Conservation (phyloP, 2,113 vertebrate genomes). For the Myrmecophaga tridactyla region DNA sequence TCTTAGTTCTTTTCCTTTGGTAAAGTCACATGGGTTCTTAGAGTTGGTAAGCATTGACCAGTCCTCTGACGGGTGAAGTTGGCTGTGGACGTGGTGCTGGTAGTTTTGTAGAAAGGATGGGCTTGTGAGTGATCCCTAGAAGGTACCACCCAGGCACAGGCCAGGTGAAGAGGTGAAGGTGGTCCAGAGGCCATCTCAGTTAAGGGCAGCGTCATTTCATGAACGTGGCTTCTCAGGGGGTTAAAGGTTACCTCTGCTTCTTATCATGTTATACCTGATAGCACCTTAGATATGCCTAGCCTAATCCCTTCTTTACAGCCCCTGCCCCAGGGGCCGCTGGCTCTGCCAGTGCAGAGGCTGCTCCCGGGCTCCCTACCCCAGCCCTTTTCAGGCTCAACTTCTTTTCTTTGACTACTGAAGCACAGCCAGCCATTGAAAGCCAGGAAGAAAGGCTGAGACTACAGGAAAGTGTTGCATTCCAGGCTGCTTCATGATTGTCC, state of each 20-base stretch:
- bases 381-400: not conserved
- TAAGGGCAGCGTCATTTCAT: not conserved
- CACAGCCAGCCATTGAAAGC: not conserved
- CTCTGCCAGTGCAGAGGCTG: not conserved
- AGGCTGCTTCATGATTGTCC: not conserved
- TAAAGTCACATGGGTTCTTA: not conserved
- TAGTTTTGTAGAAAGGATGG: not conserved
- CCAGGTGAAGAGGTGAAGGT: not conserved
- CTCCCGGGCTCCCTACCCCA: not conserved
- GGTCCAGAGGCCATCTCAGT: not conserved
- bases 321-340: not conserved
- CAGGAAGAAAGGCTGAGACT: not conserved
- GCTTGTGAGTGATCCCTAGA: not conserved
- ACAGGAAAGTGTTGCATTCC: not conserved
- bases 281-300: not conserved
- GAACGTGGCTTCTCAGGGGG: not conserved
- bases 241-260: not conserved
- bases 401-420: not conserved
- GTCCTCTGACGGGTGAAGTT: not conserved
- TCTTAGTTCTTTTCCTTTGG: not conserved
- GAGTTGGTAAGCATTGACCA: not conserved
- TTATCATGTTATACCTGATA: not conserved
- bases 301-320: not conserved
- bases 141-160: not conserved
- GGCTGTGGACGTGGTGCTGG: not conserved